Base-by-base conservation (phyloP, 2,797 vertebrate species). In the Sebastes vulpes region DNA sequence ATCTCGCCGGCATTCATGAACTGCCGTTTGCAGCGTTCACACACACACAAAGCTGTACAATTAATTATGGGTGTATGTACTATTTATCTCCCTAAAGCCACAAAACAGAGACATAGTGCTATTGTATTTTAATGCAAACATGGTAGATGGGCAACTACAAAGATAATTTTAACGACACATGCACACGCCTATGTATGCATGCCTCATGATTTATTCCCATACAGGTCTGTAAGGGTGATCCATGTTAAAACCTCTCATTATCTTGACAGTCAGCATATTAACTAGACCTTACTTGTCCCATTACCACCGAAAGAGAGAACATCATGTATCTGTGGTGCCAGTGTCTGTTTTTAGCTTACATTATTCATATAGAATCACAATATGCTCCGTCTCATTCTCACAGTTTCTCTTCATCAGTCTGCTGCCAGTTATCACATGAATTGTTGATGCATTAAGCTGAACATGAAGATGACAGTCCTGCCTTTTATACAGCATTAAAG, bases 141-240 rank as follows among this genome's bases (percentile, higher is more conserved):
- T 75, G 50, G 42, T 31, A 46, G 11, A 73, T 57, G 20, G 60
- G 4, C 65, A 4, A 35, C 14, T 20, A 59, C 12, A 71, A 11
- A 48, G 18, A 58, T 61, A 4, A 10, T 9, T 58, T 57, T 46
- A 26, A 46, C 35, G 29, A 79, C 32, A 35, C n/a, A n/a, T 18
- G 42, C 42, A 46, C 42, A 46, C 16, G 42, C 18, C 42, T 46
- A 46, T 46, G 48, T 7, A 58, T 21, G 21, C 25, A 48, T 10
- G 28, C 32, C 29, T 67, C 32, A 9, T 53, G 31, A 7, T 68
- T 35, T 35, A 7, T 6, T 12, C 12, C 50, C 42, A 12, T 18
- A 25, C 9, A 77, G 70, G 81, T 87, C 75, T 65, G 79, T 83
- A 54, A 79, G 61, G 52, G 77, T 67, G 77, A 84, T 65, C 12